Evolutionary conservation across 2,888 invertebrate genomes (phyloP), one percentile per base, ranked within the genome.

Genomic region (Agapostemon virescens): DNA sequence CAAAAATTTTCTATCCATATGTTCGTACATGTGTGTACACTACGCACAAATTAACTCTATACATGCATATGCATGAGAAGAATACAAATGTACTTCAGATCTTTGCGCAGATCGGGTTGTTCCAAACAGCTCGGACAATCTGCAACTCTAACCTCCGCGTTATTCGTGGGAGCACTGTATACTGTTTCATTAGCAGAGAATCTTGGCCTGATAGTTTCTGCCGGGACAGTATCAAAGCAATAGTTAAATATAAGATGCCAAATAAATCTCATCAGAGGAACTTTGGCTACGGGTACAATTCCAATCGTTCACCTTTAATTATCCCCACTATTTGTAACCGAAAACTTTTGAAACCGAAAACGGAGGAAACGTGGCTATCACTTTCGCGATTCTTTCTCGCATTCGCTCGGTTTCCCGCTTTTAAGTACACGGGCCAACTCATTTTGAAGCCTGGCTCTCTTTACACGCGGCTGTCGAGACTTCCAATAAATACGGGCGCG

Each of bases 381-480:
- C 40, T 55, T 64, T 36, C 55, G 26, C 52, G 64, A 66, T 75
- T 76, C 30, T n/a, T 55, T 36, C 42, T 36, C 64, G 64, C 52
- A 42, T 63, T 63, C 42, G 33, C 76, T 75, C 36, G 23, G 30
- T n/a, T 20, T 38, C 4, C 45, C 33, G 36, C 55, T 76, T 76
- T 26, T 64, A 55, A 75, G 64, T 66, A 66, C 64, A 64, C 55
- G 52, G 15, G 20, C 26, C 64, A 42, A 75, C 64, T 76, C 75
- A 66, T 76, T 76, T 64, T 63, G 52, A 63, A 64, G 74, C 40
- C 20, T 77, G 40, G 38, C 77, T 58, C 77, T 76, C 77, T 76
- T 45, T 76, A 20, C 58, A 30, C 45, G 42, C 30, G 36, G 33
- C 26, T 20, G 67, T 45, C 20, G 45, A 30, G 69, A 2, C 64